Evolutionary conservation across 23 tunicate species (phyloP), one percentile per base, ranked within the genome.

Genomic region (Ciona savignyi): DNA sequence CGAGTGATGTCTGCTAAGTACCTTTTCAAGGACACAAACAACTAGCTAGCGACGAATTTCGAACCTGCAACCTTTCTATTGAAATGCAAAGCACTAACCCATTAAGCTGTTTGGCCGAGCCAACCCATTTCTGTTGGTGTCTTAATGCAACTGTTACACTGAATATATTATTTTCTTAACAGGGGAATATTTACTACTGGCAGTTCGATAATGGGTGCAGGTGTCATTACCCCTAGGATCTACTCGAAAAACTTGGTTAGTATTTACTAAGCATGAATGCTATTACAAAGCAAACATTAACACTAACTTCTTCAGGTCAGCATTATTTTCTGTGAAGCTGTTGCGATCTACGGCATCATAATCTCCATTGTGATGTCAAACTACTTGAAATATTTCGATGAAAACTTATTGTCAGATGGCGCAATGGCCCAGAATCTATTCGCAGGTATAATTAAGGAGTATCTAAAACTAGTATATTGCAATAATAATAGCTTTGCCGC

Each of bases 311-410:
- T 23, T 42, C 20, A 90, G 97, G 97, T 95, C 27, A 88, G 96
- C 79, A 88, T 95, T 72, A 95, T 95, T 70, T 95, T 95, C 71
- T 95, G 99, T 71, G 99, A 95, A 66, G 99, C 99, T 0, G 99
- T 95, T 0, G 99, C 99, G 4, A 95, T 95, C 60, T 95, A 95
- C 60, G 99, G 99, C 48, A 95, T 95, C 49, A 95, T 95, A 28
- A 67, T 95, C 23, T 89, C 99, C 31, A 95, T 95, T 76, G 95
- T 95, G 23, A 83, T 95, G 96, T 80, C 90, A 29, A 80, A 68
- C 30, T 64, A 34, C n/a, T 62, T 87, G 25, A 69, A 28, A 2
- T 34, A 66, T 26, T 78, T 67, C 30, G 64, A 88, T 62, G 67
- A 70, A 25, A 76, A 78, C 2, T 21, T 32, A 23, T 71, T 83